Evolutionary conservation across 2,113 vertebrate species (phyloP), one percentile per base, ranked within the genome.

Genomic region (Podocnemis expansa): DNA sequence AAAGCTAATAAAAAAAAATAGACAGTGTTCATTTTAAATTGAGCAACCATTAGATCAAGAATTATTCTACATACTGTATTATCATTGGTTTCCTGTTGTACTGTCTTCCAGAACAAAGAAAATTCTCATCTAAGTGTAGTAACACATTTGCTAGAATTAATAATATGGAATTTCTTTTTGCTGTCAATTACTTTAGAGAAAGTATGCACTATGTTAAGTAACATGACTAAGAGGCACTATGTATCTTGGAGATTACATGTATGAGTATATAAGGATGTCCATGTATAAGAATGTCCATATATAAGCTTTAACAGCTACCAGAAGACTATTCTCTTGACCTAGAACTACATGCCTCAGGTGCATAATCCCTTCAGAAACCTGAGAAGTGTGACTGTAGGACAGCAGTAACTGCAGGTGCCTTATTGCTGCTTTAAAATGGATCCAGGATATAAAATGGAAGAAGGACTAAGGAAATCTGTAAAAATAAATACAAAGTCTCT

Each of bases 11-110:
- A 94, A 92, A 47, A 95, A 93, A 49, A 58, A 41, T 17, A 63
- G 82, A 80, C 41, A 73, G 92, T 91, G 22, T 60, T 78, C 16
- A 0, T 83, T 89, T 78, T 79, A 89, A 87, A 89, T 88, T 63
- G 86, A 54, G 24, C 45, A 80, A 93, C 92, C 60, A 82, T 78
- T 41, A 84, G 54, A 1, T 95, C 93, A 89, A 93, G 86, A 45
- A 25, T 10, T 82, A 5, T 82, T 95, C 76, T 38, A 5, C 34
- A 13, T 91, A 47, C 80, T 54, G 79, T 92, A 51, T 89, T 90
- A 81, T 79, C 17, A 70, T 76, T 84, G 84, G 55, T 75, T 91
- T 91, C 1, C 0, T 85, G 56, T 83, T 89, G 16, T 25, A 9
- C 24, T 67, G 34, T 88, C 55, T 87, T 92, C 60, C 63, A 31